A percentile compares a stretch with the other conserved stretches of the same genome.
Evolutionary conservation across 2,888 invertebrate species (phyloP).

Genomic region (Allygus modestus): DNA sequence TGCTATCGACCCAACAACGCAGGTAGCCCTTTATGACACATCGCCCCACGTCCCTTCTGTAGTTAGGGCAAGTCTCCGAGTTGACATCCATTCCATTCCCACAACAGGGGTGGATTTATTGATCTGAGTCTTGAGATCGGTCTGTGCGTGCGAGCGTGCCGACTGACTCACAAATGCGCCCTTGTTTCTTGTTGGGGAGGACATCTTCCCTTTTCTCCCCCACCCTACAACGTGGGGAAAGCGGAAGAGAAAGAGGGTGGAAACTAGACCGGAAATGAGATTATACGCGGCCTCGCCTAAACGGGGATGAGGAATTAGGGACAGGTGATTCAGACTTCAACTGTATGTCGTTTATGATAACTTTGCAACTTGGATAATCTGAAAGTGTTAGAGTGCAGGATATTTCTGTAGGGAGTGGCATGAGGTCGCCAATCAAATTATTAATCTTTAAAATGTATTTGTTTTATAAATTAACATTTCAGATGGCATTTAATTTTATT

Average conservation of each 20-base stretch:
- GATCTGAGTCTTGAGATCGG: slow-evolving; percentile 15
- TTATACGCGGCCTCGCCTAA: slow-evolving; percentile 7
- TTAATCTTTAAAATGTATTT: no score
- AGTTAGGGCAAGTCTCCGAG: no score
- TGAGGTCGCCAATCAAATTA: no score
- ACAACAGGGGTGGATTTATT: neutral
- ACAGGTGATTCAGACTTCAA: slow-evolving; percentile 5
- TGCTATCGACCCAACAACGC: slow-evolving; percentile 5
- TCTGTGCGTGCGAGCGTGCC: neutral
- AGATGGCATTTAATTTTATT: no score
- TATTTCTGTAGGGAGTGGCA: no score
- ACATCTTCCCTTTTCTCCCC: neutral
- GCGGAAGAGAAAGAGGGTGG: neutral
- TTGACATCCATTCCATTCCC: neutral
- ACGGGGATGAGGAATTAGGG: slow-evolving; percentile 9
- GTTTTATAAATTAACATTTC: no score
- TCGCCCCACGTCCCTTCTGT: neutral
- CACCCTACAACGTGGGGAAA: neutral
- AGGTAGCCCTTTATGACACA: slow-evolving; percentile 9
- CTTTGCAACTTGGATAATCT: neutral
- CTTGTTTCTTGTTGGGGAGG: slow-evolving; percentile 39
- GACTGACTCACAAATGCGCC: slow-evolving; percentile 28
- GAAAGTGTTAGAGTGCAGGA: no score
- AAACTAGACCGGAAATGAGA: slow-evolving; percentile 40
- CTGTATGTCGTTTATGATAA: neutral